These are phyloP conservation scores for Cyclophora punctaria DNA, from an alignment of 2,888 invertebrate species.

Conservation along the genomic window DNA sequence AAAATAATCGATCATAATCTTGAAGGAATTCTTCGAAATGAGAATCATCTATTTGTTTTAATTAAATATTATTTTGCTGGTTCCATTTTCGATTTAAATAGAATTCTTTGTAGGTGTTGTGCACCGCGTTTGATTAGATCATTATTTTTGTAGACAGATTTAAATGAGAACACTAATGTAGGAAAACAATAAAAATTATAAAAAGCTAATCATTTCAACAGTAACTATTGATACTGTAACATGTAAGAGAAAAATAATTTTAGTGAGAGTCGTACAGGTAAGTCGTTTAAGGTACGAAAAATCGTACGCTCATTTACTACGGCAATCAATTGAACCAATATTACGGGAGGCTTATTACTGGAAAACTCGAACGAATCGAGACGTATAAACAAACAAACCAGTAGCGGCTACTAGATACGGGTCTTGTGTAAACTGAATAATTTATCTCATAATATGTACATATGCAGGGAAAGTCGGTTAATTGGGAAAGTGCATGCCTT, in stretches of 20 bases:
- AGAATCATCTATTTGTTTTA: slow-evolving; percentile 40
- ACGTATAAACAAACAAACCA: slow-evolving; percentile 36
- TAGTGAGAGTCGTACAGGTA: no score
- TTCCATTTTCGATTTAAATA: no score
- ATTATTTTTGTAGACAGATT: no score
- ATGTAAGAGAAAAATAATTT: no score
- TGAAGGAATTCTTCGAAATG: slow-evolving; percentile 46
- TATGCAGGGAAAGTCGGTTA: slow-evolving; percentile 38
- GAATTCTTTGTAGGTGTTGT: background rate
- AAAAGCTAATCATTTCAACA: no score
- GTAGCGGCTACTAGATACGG: slow-evolving; percentile 37
- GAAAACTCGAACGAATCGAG: slow-evolving; percentile 17
- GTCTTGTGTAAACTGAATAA: slow-evolving; percentile 42
- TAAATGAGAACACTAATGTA: no score
- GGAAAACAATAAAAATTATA: no score
- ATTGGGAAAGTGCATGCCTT: slow-evolving; percentile 41
- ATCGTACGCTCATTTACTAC: no score
- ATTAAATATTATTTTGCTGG: slow-evolving; percentile 20
- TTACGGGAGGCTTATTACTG: background rate
- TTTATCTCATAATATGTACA: slow-evolving; percentile 32
- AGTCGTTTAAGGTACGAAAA: no score
- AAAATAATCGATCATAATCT: slow-evolving; percentile 71
- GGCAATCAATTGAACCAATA: no score
- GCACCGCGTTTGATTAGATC: no score
- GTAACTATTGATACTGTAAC: no score